Percentiles rank a stretch among this genome's conserved stretches.
These are phyloP conservation scores for Aplodontia rufa DNA, from an alignment of 2,113 vertebrate genomes.

Conservation along the genomic window DNA sequence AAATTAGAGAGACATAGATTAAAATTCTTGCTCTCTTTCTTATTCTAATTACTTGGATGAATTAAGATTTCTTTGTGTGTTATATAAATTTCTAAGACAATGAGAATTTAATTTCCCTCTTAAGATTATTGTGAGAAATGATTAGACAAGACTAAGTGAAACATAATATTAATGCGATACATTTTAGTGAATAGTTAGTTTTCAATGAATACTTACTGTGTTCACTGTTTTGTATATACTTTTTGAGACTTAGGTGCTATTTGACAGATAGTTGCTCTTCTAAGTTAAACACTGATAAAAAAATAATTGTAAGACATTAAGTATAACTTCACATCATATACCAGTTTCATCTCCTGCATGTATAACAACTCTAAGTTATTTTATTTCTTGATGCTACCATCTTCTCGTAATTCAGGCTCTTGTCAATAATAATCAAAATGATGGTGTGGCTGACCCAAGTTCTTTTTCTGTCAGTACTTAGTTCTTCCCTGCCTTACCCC, in stretches of 20 bases:
- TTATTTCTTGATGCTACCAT: too few species aligned
- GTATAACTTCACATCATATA: background rate
- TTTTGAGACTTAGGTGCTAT: background rate
- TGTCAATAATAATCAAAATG: background rate
- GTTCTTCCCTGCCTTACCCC: background rate
- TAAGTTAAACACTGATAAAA: background rate
- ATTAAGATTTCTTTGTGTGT: background rate
- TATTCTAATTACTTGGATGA: background rate
- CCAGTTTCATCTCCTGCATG: background rate
- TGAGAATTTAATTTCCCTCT: background rate
- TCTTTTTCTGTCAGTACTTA: background rate
- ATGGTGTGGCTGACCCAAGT: background rate
- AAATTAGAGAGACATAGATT: background rate
- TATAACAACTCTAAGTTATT: background rate
- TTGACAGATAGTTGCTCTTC: background rate
- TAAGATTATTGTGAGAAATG: background rate
- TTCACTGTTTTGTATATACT: background rate
- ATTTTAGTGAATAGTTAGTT: background rate
- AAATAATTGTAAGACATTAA: background rate
- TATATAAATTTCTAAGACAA: background rate
- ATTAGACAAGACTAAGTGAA: background rate
- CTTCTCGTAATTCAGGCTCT: background rate
- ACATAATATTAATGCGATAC: background rate
- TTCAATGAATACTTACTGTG: background rate
- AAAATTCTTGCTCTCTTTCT: background rate